Base-by-base conservation (phyloP, 2,113 vertebrate genomes). In the Rhabdomys dilectus region DNA sequence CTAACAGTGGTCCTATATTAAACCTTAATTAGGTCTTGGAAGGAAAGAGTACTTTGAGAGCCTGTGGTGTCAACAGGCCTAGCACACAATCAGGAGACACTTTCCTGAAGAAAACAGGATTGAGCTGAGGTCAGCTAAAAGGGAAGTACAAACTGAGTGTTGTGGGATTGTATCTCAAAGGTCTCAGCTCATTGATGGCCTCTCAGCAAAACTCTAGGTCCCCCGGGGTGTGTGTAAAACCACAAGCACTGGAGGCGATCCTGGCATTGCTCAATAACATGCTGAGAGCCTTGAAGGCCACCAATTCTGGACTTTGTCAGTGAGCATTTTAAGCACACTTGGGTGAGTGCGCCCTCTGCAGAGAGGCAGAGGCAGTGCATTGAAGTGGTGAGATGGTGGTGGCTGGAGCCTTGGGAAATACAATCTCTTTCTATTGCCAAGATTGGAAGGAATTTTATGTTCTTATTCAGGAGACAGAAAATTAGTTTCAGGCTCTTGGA, bases 401-500 rank as follows among this genome's bases (percentile, higher is more conserved):
- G 17, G 22, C 89, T 93, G 81, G 89, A 62, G 82, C 91, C 91
- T 36, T 36, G 8, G 91, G 86, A 7, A 64, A 95, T 95, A 82
- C 81, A 51, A 89, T 94, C 64, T 91, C 62, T 96, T 92, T 96
- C 95, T 95, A 93, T 95, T 96, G 96, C 89, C n/a, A 36, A 87
- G 92, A 97, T 45, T 75, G 48, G 62, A 92, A 89, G 92, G 73
- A 75, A 24, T 42, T 96, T 97, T 96, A 94, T 95, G 93, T 96
- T 92, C 91, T 93, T 78, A 70, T 60, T 62, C 77, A 93, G 89
- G 77, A 95, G 91, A 93, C 95, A 91, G 97, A 91, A 94, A 96
- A 96, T 97, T 95, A 89, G 94, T 97, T 97, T 95, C 94, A 70
- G 86, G 77, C 87, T 97, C 86, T 89, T 64, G 73, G 58, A 96